Evolutionary conservation across 2,888 invertebrate species (phyloP).

Genomic region (Spilarctia lutea): DNA sequence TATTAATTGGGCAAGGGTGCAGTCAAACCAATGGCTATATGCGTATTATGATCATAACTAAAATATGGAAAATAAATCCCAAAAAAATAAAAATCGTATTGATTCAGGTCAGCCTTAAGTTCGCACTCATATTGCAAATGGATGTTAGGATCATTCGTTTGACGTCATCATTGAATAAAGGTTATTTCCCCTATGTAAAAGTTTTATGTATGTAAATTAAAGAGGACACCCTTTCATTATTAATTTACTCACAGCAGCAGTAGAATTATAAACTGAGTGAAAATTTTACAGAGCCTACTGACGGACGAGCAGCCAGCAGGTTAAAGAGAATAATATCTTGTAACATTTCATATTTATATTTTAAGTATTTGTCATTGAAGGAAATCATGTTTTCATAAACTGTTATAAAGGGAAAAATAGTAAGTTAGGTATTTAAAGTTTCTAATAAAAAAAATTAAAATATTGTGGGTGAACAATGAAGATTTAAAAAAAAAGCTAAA

Average conservation of each 20-base stretch:
- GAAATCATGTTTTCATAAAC: no score
- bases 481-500: no score
- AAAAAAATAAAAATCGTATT: background rate
- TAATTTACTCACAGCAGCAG: background rate
- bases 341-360: background rate
- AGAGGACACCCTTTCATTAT: background rate
- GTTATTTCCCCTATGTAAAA: background rate
- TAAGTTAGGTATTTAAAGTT: no score
- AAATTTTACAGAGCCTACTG: background rate
- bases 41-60: slow-evolving; percentile 11
- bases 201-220: background rate
- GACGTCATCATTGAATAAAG: background rate
- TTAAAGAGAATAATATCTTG: background rate
- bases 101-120: background rate
- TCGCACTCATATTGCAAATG: background rate
- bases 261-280: background rate
- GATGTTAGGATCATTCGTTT: background rate
- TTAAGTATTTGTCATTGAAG: background rate
- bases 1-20: slow-evolving; percentile 37
- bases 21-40: slow-evolving; percentile 13
- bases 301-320: background rate
- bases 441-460: no score
- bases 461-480: background rate
- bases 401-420: background rate
- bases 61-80: background rate